Conservation (phyloP, 2,888 invertebrate species). For the Plebejus anna region DNA sequence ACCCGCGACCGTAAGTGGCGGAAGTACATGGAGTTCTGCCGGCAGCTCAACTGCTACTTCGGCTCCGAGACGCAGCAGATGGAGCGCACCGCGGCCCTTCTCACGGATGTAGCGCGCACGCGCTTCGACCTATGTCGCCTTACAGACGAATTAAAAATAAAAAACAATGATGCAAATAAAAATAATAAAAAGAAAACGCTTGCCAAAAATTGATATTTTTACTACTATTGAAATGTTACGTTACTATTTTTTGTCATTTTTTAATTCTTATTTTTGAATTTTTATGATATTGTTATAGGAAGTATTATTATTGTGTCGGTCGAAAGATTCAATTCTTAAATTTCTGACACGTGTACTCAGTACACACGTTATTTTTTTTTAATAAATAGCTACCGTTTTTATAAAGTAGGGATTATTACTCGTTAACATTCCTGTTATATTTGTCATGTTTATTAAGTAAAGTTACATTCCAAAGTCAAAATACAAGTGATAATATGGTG, state of each 20-base stretch:
- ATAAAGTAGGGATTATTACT: not conserved
- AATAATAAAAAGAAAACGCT: slow-evolving; percentile 32
- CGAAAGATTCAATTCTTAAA: not conserved
- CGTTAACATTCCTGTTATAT: not conserved
- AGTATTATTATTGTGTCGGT: not conserved
- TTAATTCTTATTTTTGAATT: not conserved
- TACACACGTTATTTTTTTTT: not conserved
- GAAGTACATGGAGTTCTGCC: slow-evolving; percentile 59
- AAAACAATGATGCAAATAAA: not conserved
- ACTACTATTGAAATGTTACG: not conserved
- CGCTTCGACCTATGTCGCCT: slow-evolving; percentile 50
- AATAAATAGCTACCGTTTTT: not conserved
- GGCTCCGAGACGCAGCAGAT: slow-evolving; percentile 55
- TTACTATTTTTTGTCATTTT: not conserved
- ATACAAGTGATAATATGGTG: not conserved
- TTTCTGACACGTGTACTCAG: not conserved
- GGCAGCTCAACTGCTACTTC: slow-evolving; percentile 51
- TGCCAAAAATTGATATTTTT: not conserved
- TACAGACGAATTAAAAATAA: slow-evolving; percentile 41
- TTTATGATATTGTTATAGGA: not conserved
- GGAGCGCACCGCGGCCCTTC: slow-evolving; percentile 44
- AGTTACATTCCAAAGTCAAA: not conserved
- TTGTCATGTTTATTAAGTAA: too few species aligned
- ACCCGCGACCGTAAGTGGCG: slow-evolving; percentile 59
- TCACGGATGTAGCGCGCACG: slow-evolving; percentile 47